Base-by-base conservation (phyloP, 2,888 invertebrate genomes). In the Germaria angustata region DNA sequence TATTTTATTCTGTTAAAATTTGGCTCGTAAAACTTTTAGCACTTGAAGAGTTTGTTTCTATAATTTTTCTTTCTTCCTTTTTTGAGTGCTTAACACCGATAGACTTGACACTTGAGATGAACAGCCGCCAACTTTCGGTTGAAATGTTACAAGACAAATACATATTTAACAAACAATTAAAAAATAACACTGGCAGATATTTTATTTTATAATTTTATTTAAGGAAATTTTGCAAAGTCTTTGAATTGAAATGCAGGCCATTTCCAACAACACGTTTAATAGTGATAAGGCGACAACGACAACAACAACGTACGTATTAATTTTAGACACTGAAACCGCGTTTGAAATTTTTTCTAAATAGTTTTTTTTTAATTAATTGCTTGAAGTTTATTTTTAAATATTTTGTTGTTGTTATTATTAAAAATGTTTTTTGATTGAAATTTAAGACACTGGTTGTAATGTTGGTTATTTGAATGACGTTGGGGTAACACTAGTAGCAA, bases 401-500 rank as follows among this genome's bases (percentile, higher is more conserved):
- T 41, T 5, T 13, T 7, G n/a, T 53, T 24, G 24, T 51, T 9
- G 20, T 51, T 55, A 44, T 55, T 36, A 51, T 34, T 66, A 32
- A 39, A 22, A 61, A 15, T 44, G n/a, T 36, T 66, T 15, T 36
- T 66, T 55, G 59, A 51, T 46, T 55, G 44, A 75, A 53, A 46
- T 57, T 46, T 46, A 55, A 78, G 78, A 71, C 41, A 63, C 41
- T n/a, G 17, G 55, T 57, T 55, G 34, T 15, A 28, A 32, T 28
- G 13, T 41, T 41, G 15, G 13, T 24, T 13, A 17, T 72, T 72
- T 73, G 41, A 80, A 17, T 80, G 79, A 73, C 66, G 66, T 73
- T 80, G 73, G 73, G 49, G 79, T 80, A 73, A 73, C 79, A 80
- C 66, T 53, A 80, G 72, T 72, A 79, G 57, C 77, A 61, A 28